phyloP scores from a whole-genome alignment of 2,797 vertebrate species.

The Florisuga fusca region DNA sequence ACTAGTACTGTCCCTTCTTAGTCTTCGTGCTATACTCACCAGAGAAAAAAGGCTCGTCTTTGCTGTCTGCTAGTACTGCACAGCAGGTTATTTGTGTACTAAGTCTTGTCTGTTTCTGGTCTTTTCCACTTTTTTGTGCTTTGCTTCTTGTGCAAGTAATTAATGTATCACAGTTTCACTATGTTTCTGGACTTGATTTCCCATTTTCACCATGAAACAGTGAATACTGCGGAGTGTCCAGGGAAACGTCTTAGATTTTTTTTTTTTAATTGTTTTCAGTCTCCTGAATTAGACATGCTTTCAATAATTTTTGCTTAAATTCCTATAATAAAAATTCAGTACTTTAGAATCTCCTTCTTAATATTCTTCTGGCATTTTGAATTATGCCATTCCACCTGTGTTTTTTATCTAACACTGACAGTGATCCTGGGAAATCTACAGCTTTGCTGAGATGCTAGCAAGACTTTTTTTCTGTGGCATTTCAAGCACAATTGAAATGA shows the following conservation, averaged over 20 bases:
- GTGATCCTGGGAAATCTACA: not conserved
- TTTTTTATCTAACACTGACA: not conserved
- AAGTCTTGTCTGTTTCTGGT: conserved; percentile 33
- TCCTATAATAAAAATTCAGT: not conserved
- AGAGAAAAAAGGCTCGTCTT: not conserved
- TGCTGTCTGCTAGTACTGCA: not conserved
- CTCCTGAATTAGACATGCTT: not conserved
- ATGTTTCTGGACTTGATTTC: conserved; percentile 46
- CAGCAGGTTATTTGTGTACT: conserved; percentile 13
- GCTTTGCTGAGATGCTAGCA: not conserved
- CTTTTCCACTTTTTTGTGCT: conserved; percentile 26
- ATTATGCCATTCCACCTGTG: not conserved
- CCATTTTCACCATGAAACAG: conserved; percentile 37
- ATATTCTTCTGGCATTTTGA: not conserved
- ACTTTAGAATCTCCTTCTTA: not conserved
- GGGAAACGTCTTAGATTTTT: not conserved
- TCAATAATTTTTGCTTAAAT: not conserved
- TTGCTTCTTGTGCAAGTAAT: conserved; percentile 46
- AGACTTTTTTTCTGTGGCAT: not conserved
- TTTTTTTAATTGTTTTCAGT: not conserved
- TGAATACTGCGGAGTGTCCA: not conserved
- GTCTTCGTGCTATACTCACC: not conserved
- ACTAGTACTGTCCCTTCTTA: not conserved
- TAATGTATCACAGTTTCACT: not conserved
- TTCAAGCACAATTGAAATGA: not conserved